Evolutionary conservation across 2,113 vertebrate species (phyloP), one percentile per base, ranked within the genome.

Genomic region (Gila orcuttii): DNA sequence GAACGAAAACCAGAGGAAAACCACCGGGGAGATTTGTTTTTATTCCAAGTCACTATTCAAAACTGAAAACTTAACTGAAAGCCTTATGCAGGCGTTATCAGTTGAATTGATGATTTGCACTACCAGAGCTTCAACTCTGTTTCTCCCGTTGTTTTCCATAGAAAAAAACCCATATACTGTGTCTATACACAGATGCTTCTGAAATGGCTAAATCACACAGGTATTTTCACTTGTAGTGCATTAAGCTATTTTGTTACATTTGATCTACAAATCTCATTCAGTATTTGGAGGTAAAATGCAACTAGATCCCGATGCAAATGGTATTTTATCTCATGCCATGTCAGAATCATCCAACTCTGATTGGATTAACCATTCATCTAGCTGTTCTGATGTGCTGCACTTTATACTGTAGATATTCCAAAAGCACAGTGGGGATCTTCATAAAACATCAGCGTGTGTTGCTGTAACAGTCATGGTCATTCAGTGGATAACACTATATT

Each of bases 401-500:
- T 83, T 77, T 15, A 83, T 81, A 79, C 78, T 89, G 78, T 81
- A 82, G 71, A 83, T 83, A 73, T 55, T 59, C 36, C 78, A 83
- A 86, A 28, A 87, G 85, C 86, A 86, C 89, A 89, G 75, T 47
- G 52, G 78, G 77, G 39, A 77, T 89, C 21, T 82, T 78, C 86
- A 59, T 84, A 59, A 79, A 85, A 76, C 50, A 78, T 86, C 74
- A 57, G 59, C 80, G 83, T 85, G 60, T 36, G 59, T 80, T 86
- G n/a, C 62, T 90, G 82, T 80, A 84, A 57, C 87, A 87, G 73
- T 89, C 85, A 84, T 90, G 89, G 87, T 90, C 88, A 90, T 89
- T 88, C 64, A 86, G 84, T 87, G 74, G 62, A 85, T 69, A 69
- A 57, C 42, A 71, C 59, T 55, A 28, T 76, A 76, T 86, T 78